Conservation (phyloP, 1,140 invertebrate species). For the Tetraneura akinire region DNA sequence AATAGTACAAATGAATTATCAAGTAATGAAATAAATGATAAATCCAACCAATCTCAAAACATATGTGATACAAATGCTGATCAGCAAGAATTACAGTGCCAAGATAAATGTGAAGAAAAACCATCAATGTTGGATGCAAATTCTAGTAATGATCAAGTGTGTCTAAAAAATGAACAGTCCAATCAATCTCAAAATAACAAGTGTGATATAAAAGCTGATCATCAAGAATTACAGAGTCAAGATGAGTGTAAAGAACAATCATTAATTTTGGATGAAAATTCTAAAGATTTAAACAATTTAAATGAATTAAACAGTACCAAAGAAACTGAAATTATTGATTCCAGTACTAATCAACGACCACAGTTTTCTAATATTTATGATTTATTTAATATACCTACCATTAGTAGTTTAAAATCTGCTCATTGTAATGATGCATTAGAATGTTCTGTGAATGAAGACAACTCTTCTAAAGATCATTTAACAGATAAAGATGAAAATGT, state of each 20-base stretch:
- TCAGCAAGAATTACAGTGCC: background rate
- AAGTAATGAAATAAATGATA: background rate
- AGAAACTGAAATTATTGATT: background rate
- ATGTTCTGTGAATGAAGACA: background rate
- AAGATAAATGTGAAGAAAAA: background rate
- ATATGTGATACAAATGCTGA: background rate
- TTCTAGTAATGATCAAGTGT: background rate
- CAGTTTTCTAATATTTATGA: constrained; percentile 9
- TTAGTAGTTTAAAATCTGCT: background rate
- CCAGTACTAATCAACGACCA: background rate
- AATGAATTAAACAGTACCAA: background rate
- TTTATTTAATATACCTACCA: constrained; percentile 39
- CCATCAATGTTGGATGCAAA: background rate
- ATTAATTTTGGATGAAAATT: background rate
- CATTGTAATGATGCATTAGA: background rate
- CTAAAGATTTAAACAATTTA: background rate
- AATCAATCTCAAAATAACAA: background rate
- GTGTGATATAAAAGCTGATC: background rate
- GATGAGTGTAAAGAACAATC: background rate
- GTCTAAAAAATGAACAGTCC: background rate
- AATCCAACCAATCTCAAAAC: background rate
- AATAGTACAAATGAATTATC: background rate
- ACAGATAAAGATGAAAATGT: background rate
- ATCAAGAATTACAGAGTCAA: background rate
- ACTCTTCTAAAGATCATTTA: background rate